phyloP scores from a whole-genome alignment of 2,888 invertebrate genomes.

The Amphipoea lucens region DNA sequence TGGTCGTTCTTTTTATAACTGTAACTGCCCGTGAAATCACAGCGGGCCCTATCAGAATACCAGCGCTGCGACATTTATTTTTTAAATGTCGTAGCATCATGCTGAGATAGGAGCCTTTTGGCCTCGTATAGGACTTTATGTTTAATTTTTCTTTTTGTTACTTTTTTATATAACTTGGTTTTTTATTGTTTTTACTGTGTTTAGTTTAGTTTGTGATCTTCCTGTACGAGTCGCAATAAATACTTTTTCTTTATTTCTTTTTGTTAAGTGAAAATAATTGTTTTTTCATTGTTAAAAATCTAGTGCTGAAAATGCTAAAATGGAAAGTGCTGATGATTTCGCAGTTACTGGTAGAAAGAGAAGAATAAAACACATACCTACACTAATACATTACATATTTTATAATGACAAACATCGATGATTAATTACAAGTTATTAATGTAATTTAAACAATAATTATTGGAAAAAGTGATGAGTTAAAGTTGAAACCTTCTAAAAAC shows the following conservation, averaged over 20 bases:
- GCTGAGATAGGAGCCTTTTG: too few species aligned
- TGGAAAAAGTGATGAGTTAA: background rate
- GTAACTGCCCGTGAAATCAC: too few species aligned
- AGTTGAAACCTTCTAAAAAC: background rate
- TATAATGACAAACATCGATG: background rate
- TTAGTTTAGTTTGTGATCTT: too few species aligned
- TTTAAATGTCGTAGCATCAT: too few species aligned
- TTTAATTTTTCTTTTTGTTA: too few species aligned
- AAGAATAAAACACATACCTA: background rate
- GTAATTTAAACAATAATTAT: background rate
- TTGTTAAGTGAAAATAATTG: background rate
- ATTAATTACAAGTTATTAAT: background rate
- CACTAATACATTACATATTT: background rate
- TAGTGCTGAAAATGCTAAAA: background rate
- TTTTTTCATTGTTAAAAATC: background rate
- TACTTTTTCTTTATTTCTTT: background rate
- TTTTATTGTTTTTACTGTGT: too few species aligned
- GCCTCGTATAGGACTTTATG: too few species aligned
- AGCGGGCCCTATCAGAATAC: too few species aligned
- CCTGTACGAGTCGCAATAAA: too few species aligned
- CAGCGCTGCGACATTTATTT: too few species aligned
- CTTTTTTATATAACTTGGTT: too few species aligned
- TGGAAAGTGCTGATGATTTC: too few species aligned
- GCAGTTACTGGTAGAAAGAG: background rate
- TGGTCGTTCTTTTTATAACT: background rate